Percentiles rank a stretch among this genome's conserved stretches.
Conservation (phyloP, 2,113 vertebrate species). For the Cyrtonyx montezumae region DNA sequence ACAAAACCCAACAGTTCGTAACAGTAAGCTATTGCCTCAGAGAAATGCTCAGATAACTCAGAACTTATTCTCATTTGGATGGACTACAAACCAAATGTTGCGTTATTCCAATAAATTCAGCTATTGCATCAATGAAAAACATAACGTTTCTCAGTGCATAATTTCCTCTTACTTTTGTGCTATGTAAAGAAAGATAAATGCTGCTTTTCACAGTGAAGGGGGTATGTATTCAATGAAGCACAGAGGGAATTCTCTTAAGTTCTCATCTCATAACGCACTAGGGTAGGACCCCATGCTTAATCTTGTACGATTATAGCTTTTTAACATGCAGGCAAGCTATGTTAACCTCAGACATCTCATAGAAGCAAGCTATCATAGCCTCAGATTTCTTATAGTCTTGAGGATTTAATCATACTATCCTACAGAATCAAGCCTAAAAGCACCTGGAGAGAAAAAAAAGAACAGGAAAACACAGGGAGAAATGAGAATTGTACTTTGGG, state of each 20-base stretch:
- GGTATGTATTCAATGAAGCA: not conserved
- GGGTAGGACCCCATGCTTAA: not conserved
- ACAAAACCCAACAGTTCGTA: not conserved
- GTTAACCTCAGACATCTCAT: not conserved
- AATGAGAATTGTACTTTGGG: not conserved
- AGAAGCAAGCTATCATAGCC: not conserved
- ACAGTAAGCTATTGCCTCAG: not conserved
- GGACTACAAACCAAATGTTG: not conserved
- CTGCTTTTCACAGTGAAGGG: not conserved
- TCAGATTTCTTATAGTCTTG: not conserved
- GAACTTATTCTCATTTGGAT: not conserved
- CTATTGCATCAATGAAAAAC: not conserved
- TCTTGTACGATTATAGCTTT: not conserved
- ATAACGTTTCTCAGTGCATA: not conserved
- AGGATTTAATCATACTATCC: not conserved
- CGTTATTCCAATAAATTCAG: not conserved
- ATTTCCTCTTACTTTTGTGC: not conserved
- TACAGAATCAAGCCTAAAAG: not conserved
- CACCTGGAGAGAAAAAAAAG: not conserved
- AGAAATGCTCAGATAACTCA: not conserved
- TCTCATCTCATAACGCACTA: not conserved
- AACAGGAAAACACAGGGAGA: not conserved
- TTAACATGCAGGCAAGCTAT: not conserved
- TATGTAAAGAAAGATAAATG: not conserved
- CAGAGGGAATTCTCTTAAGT: not conserved